Conservation (phyloP, 2,888 invertebrate species). For the Epicampocera succincta region DNA sequence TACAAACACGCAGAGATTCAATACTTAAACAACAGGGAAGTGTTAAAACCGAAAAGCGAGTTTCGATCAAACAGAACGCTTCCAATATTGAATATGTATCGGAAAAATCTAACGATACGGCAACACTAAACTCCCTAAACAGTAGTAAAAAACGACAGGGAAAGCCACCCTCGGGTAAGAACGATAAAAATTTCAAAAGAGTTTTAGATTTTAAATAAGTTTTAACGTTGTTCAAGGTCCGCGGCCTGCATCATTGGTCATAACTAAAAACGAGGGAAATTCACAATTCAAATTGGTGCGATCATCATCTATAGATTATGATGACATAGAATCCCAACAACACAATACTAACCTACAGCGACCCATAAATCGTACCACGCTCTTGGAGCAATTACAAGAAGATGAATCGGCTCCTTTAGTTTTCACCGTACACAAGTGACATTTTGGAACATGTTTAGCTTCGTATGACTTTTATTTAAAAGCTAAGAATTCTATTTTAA, state of each 20-base stretch:
- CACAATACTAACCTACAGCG: constrained; percentile 72
- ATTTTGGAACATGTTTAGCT: constrained; percentile 21
- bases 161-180: constrained; percentile 77
- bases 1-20: constrained; percentile 79
- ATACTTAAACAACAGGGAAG: constrained; percentile 80
- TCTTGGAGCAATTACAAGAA: constrained; percentile 77
- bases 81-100: constrained; percentile 79
- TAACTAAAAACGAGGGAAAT: constrained; percentile 78
- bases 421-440: constrained; percentile 79
- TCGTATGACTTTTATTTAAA: constrained; percentile 24
- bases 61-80: constrained; percentile 78
- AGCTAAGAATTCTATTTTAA: background rate
- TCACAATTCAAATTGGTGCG: constrained; percentile 80
- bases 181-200: background rate
- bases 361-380: constrained; percentile 66
- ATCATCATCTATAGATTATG: constrained; percentile 81
- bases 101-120: constrained; percentile 73
- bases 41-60: constrained; percentile 79
- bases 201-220: constrained; percentile 1
- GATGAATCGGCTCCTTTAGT: constrained; percentile 81
- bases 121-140: constrained; percentile 19
- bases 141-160: constrained; percentile 70
- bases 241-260: constrained; percentile 80
- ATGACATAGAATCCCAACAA: constrained; percentile 80
- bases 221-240: constrained; percentile 74